Conservation (phyloP, 2,797 vertebrate genomes). For the Hippocampus kuda region DNA sequence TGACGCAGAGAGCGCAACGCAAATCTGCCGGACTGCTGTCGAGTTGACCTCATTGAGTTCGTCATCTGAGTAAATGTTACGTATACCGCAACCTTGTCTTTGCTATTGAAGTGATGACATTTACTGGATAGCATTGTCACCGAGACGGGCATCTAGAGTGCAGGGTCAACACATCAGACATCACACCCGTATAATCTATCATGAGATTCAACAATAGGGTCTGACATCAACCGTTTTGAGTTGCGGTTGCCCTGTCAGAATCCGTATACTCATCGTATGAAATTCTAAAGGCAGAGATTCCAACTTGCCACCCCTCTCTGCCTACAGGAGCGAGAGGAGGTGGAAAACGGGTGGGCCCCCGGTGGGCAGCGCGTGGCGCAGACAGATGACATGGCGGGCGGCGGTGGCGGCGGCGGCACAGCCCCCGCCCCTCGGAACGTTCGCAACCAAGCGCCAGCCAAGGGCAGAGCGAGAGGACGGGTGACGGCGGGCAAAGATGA, state of each 20-base stretch:
- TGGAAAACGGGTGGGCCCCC: conserved; percentile 63
- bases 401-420: conserved; percentile 34
- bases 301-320: not conserved
- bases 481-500: conserved; percentile 63
- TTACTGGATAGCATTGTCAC: no score
- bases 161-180: no score
- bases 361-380: conserved; percentile 50
- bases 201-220: no score
- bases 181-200: no score
- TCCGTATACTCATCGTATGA: no score
- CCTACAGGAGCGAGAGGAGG: conserved; percentile 78
- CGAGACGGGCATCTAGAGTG: no score
- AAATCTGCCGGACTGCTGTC: conserved; percentile 41
- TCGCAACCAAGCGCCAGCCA: conserved; percentile 59
- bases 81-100: no score
- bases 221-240: no score
- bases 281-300: not conserved
- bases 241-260: no score
- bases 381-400: conserved; percentile 36
- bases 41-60: conserved; percentile 3
- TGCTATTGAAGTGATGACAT: no score
- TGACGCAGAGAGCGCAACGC: conserved; percentile 26
- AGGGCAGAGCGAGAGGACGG: conserved; percentile 48
- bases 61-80: not conserved
- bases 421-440: conserved; percentile 43